Percentiles rank a stretch among this genome's conserved stretches.
These are phyloP conservation scores for Trypoxylon attenuatum DNA, from an alignment of 2,888 invertebrate genomes.

Conservation along the genomic window DNA sequence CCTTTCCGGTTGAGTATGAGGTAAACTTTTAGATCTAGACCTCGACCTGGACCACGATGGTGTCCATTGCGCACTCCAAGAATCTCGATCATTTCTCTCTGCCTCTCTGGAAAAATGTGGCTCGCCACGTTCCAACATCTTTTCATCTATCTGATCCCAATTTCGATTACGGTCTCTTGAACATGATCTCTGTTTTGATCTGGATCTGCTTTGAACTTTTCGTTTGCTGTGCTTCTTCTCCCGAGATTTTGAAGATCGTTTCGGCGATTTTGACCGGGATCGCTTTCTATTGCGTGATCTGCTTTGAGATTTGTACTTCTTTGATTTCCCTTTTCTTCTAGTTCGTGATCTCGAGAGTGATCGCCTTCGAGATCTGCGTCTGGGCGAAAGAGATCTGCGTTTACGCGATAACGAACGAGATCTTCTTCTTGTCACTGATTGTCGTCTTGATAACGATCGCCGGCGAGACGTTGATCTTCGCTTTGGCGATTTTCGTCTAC, in stretches of 20 bases:
- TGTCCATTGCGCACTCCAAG: conserved; percentile 73
- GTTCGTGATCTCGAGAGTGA: conserved; percentile 59
- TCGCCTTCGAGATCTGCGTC: conserved; percentile 57
- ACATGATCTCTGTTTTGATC: conserved; percentile 57
- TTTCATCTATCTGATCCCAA: conserved; percentile 66
- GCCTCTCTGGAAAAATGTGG: conserved; percentile 54
- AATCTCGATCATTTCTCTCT: conserved; percentile 57
- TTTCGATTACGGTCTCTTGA: conserved; percentile 46
- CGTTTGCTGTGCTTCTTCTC: conserved; percentile 72
- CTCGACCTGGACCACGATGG: conserved; percentile 79
- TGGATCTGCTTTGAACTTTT: conserved; percentile 62
- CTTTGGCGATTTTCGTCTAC: conserved; percentile 58
- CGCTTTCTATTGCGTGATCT: conserved; percentile 66
- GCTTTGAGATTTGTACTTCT: conserved; percentile 71
- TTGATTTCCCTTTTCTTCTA: conserved; percentile 64
- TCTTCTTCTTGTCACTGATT: conserved; percentile 51
- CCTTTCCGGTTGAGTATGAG: conserved; percentile 57
- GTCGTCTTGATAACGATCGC: conserved; percentile 55
- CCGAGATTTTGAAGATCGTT: conserved; percentile 63
- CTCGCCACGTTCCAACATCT: conserved; percentile 53
- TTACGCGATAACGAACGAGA: conserved; percentile 61
- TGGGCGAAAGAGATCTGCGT: conserved; percentile 57
- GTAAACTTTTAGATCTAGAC: conserved; percentile 77
- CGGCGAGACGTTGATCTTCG: conserved; percentile 62
- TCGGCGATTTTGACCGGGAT: conserved; percentile 65